Evolutionary conservation across 2,113 vertebrate genomes (phyloP), one percentile per base, ranked within the genome.

Genomic region (Peromyscus maniculatus): DNA sequence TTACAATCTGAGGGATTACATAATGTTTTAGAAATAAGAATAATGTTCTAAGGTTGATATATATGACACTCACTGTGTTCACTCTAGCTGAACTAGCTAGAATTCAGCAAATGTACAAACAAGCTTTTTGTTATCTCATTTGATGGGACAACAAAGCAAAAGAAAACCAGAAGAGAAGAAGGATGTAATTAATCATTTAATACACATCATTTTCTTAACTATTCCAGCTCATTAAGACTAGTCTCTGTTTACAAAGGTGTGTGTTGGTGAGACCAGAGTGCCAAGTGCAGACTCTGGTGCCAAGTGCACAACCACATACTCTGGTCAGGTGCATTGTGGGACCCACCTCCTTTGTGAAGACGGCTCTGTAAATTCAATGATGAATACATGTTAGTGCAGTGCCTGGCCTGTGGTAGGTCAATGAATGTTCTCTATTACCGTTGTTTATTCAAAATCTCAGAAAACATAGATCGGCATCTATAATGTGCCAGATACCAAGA

Each of bases 11-110:
- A 91, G 19, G 36, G 55, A 83, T 82, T 86, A 71, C 19, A 52
- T 80, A 86, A 82, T 24, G 26, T 78, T 88, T 94, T 55, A 57
- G 93, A 95, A 91, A 36, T 69, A 91, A 94, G 43, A n/a, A 77
- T 82, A 55, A 21, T 91, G 87, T 80, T 12, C 89, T 93, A 88
- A 91, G 24, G 62, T 71, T 87, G 46, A 39, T 24, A 74, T 0
- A 31, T 64, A 93, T 83, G 26, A 69, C 64, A 87, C 33, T 36
- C 28, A 67, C 0, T 17, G 24, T 80, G 67, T 52, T 62, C 84
- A 86, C 43, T 43, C 43, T 43, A 46, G 12, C 7, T 94, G 57
- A 82, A 12, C 59, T 66, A 89, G 91, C 46, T 78, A 90, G n/a
- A 96, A 89, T 43, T 9, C 13, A 89, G 88, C 69, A 94, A 91